A percentile compares a stretch with the other conserved stretches of the same genome.
Evolutionary conservation across 2,113 vertebrate species (phyloP).

Genomic region (Numenius arquata): DNA sequence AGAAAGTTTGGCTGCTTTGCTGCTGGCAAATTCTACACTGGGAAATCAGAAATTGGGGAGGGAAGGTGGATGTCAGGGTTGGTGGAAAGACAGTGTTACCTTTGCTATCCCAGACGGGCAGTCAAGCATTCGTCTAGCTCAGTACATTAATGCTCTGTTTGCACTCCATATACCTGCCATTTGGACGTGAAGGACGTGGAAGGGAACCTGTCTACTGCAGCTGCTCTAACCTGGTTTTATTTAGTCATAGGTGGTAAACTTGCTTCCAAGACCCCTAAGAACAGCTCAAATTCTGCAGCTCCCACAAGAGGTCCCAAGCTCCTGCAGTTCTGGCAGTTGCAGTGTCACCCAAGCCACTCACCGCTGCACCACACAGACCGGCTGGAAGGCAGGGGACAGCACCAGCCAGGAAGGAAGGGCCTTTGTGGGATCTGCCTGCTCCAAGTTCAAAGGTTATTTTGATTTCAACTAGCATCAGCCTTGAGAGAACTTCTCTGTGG

Average conservation of each 20-base stretch:
- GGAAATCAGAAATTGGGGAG: neutral
- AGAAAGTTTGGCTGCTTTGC: neutral
- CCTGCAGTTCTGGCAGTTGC: neutral
- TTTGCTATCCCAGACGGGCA: neutral
- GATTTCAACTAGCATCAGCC: neutral
- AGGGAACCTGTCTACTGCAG: neutral
- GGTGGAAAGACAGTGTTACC: neutral
- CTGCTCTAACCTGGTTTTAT: neutral
- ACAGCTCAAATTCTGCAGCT: neutral
- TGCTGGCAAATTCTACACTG: neutral
- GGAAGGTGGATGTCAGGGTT: neutral
- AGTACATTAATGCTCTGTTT: neutral
- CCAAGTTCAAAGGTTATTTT: neutral
- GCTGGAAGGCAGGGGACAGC: neutral
- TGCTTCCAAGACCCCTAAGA: neutral
- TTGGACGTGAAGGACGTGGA: neutral
- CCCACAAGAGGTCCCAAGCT: neutral
- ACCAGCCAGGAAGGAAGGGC: neutral
- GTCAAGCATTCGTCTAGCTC: rapidly evolving
- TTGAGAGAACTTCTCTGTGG: neutral
- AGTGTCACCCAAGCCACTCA: rapidly evolving
- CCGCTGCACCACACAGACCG: neutral
- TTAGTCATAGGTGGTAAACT: neutral
- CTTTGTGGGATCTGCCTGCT: neutral
- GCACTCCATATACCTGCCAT: neutral